A percentile compares a stretch with the other conserved stretches of the same genome.
These are phyloP conservation scores for Hemiprocne comata DNA, from an alignment of 2,113 vertebrate species.

Conservation along the genomic window DNA sequence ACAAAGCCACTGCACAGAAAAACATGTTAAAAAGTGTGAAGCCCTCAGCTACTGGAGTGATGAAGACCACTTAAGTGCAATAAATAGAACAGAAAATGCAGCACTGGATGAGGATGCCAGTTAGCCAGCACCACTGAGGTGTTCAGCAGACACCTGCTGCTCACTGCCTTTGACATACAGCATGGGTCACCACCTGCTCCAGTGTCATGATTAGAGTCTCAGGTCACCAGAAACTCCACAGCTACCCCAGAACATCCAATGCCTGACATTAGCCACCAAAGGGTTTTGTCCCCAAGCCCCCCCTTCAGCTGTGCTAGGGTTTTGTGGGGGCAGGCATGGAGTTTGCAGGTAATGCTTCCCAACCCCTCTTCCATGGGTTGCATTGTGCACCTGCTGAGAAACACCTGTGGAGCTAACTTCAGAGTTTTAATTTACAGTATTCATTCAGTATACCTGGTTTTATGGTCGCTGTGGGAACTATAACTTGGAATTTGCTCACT, in stretches of 20 bases:
- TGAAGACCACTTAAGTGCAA: neutral
- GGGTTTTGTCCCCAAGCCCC: neutral
- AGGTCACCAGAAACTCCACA: neutral
- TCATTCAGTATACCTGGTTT: neutral
- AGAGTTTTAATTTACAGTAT: neutral
- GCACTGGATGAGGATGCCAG: neutral
- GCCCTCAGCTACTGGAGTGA: neutral
- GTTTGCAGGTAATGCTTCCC: neutral
- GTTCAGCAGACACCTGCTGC: neutral
- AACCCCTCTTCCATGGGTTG: fast-evolving
- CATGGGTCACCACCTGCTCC: neutral
- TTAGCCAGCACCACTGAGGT: fast-evolving
- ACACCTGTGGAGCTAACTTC: neutral
- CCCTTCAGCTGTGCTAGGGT: neutral
- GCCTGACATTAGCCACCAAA: neutral
- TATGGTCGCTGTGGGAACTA: neutral
- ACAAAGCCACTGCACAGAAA: neutral
- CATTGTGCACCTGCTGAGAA: neutral
- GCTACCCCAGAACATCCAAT: neutral
- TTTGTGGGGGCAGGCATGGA: neutral
- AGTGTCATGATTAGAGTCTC: neutral
- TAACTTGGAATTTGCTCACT: neutral
- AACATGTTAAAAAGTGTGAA: neutral
- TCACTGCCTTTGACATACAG: neutral
- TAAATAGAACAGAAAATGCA: neutral